Evolutionary conservation across 1,140 invertebrate genomes (phyloP), one percentile per base, ranked within the genome.

Genomic region (Drosophila oshimai): DNA sequence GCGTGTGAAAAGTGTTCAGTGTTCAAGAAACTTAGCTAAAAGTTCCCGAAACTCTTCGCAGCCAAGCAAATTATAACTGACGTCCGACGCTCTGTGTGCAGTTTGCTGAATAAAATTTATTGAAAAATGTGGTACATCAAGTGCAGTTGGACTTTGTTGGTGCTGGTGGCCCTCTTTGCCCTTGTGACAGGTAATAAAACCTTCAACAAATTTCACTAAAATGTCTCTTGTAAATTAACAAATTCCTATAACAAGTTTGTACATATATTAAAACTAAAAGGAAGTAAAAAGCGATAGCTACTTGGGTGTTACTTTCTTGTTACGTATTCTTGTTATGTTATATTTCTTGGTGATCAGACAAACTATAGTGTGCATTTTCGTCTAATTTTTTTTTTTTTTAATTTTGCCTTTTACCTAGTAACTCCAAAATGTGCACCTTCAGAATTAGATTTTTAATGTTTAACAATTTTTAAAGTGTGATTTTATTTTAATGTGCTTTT

Each of bases 121-220:
- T 54, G 5, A 10, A 79, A 86, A 64, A 84, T 84, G 80, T 79
- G 74, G 70, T 84, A 79, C 65, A 41, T 49, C 15, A 86, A 84
- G 57, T 84, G 78, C 18, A 73, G 76, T 68, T 84, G 80, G 80
- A 87, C 80, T 61, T 68, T 84, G 18, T 54, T 84, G 41, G 55
- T 80, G 7, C 37, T 80, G 42, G 15, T 80, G 75, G 75, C 74
- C 17, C 65, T 84, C 18, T 80, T 84, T 39, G 57, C 75, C 6
- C 12, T 74, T 7, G 79, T 72, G 29, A 60, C 58, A 79, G 79
- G 79, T 84, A 86, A 73, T 15, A 17, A 47, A 42, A 13, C 6
- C 1, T n/a, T 2, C 4, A 60, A 29, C n/a, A 18, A 20, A 42
- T 18, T 4, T 13, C 9, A 6, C 7, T 13, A 2, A 31, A 33